Conservation (phyloP, 2,797 vertebrate species). For the Scolopax rusticola region DNA sequence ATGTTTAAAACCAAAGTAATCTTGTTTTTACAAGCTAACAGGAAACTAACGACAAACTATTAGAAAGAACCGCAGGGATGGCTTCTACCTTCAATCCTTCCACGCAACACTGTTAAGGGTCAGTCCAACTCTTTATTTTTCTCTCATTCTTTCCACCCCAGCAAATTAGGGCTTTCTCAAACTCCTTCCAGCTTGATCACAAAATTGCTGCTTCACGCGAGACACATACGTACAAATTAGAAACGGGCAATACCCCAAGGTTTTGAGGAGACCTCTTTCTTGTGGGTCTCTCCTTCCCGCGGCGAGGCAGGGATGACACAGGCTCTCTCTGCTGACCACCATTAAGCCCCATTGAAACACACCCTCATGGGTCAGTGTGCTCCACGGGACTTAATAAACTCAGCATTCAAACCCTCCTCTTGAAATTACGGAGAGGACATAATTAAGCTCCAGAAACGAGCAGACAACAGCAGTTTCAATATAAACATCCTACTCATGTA, state of each 20-base stretch:
- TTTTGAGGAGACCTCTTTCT: neutral
- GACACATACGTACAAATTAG: constrained; percentile 17
- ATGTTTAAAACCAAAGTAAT: neutral
- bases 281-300: neutral
- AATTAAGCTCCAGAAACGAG: constrained; percentile 32
- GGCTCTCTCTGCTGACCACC: constrained; percentile 43
- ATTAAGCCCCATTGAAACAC: constrained; percentile 31
- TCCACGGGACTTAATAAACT: constrained; percentile 27
- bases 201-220: constrained; percentile 18
- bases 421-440: constrained; percentile 7
- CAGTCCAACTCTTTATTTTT: neutral
- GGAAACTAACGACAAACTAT: constrained; percentile 31
- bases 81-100: neutral
- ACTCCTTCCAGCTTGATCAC: neutral
- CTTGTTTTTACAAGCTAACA: neutral
- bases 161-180: neutral
- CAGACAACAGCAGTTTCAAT: constrained; percentile 44
- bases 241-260: constrained; percentile 3
- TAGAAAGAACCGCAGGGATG: neutral
- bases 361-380: neutral
- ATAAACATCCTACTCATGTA: neutral
- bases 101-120: neutral
- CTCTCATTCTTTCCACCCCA: constrained; percentile 28
- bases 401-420: constrained; percentile 13
- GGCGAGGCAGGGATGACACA: constrained; percentile 10